Evolutionary conservation across 1,140 invertebrate genomes (phyloP).

Genomic region (Caerostris extrusa): DNA sequence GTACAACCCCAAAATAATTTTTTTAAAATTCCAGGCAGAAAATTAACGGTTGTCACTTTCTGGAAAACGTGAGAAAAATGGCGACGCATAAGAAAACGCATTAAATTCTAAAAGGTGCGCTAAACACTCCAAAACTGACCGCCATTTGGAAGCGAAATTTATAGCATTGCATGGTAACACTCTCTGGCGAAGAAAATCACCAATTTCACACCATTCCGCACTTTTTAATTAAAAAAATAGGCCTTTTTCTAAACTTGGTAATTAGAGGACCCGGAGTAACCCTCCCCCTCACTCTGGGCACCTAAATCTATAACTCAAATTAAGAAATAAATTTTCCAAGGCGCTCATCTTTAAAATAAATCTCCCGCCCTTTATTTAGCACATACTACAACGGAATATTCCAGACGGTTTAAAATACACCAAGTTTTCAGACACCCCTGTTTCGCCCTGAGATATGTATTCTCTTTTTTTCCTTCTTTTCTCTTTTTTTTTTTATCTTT

Average conservation of each 20-base stretch:
- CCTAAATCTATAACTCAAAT: constrained; percentile 71
- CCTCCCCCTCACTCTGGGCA: background rate
- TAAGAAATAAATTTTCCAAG: constrained; percentile 36
- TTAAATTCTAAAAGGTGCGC: too few relatives aligned
- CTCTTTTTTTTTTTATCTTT: background rate
- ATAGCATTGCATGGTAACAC: background rate
- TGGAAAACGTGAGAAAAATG: background rate
- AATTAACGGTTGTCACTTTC: background rate
- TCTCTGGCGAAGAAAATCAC: background rate
- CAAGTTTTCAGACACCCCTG: background rate
- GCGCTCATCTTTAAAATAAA: constrained; percentile 65
- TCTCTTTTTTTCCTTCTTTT: constrained; percentile 15
- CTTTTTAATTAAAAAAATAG: constrained; percentile 47
- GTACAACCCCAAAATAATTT: too few relatives aligned
- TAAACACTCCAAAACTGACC: background rate
- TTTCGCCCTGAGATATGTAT: constrained; percentile 61
- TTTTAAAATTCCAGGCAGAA: background rate
- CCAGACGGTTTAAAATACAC: constrained; percentile 57
- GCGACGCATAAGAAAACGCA: too few relatives aligned
- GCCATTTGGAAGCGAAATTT: background rate
- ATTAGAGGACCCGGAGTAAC: background rate
- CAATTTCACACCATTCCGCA: constrained; percentile 33
- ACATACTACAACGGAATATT: constrained; percentile 60
- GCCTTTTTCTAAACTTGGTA: background rate
- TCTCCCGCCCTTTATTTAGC: constrained; percentile 59